Base-by-base conservation (phyloP, 1,140 invertebrate species). In the Anagrus nilaparvatae region DNA sequence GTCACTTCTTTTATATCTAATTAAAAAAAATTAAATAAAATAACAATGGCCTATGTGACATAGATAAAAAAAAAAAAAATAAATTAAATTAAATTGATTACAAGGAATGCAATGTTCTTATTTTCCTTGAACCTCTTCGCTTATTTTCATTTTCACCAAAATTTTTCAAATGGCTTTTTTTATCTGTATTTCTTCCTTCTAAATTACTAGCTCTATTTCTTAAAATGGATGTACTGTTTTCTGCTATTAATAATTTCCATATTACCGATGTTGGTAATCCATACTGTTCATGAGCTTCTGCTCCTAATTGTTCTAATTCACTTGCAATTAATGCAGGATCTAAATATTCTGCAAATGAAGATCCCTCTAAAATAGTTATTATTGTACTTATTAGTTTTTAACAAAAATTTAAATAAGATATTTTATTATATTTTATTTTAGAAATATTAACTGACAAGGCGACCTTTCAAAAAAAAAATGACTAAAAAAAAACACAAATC, bases 211-310 rank as follows among this genome's bases (percentile, higher is more conserved):
- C 48, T 46, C 47, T 53, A 20, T 64, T 50, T 13, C 44, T 47
- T 16, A 62, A 42, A 49, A 49, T 53, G 36, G 65, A 59, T 0
- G 61, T 63, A 33, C 48, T 63, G 32, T 78, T 76, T 40, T 70
- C 70, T 14, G 71, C 73, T 41, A 77, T 70, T 55, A 71, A 69
- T 54, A 71, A 68, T 62, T 73, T 77, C 40, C 72, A 69, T 31
- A 81, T 73, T 44, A 79, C 69, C 12, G 76, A 77, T 5, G 67
- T 70, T 43, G 65, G 65, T 3, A 80, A 53, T 7, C 77, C 77
- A 67, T 76, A 79, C 24, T 73, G 67, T 44, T 73, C 69, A 36
- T 76, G 72, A 36, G 69, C 71, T 28, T 67, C 69, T 25, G 71
- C 61, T 45, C 75, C 70, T 18, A 68, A 68, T 28, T 68, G 55